A percentile compares a stretch with the other conserved stretches of the same genome.
Conservation (phyloP, 2,888 invertebrate genomes). For the Platypus cylindrus region DNA sequence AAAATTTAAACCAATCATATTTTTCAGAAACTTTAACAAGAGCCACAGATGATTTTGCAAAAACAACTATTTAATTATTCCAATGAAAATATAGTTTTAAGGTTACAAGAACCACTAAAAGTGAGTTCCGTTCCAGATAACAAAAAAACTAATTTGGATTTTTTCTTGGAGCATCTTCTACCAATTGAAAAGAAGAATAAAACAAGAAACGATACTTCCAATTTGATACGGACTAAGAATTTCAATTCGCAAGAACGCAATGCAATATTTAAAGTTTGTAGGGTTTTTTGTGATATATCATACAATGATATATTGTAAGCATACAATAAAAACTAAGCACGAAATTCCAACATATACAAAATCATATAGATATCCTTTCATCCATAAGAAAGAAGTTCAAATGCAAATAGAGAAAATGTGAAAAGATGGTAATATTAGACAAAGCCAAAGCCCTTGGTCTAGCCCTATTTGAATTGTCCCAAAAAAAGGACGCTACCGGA, state of each 20-base stretch:
- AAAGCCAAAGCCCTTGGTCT: slow-evolving; percentile 9
- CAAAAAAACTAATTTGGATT: neutral
- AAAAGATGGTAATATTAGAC: slow-evolving; percentile 12
- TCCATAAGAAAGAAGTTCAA: slow-evolving; percentile 14
- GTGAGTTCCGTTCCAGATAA: slow-evolving; percentile 1
- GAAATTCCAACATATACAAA: slow-evolving; percentile 14
- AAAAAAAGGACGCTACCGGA: slow-evolving; percentile 14
- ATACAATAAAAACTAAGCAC: slow-evolving; percentile 14
- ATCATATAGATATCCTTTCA: slow-evolving; percentile 14
- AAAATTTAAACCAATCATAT: neutral
- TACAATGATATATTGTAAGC: slow-evolving; percentile 12
- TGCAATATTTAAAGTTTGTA: slow-evolving; percentile 11
- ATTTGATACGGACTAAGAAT: slow-evolving; percentile 11
- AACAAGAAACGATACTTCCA: slow-evolving; percentile 1
- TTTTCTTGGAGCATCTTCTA: neutral
- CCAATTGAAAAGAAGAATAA: neutral
- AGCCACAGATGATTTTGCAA: neutral
- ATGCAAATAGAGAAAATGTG: slow-evolving; percentile 14
- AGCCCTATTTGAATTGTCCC: slow-evolving; percentile 13
- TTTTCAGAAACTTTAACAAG: slow-evolving; percentile 3
- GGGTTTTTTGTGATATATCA: slow-evolving; percentile 11
- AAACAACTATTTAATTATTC: slow-evolving; percentile 1
- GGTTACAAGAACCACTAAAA: slow-evolving; percentile 3
- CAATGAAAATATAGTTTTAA: neutral
- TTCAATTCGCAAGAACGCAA: slow-evolving; percentile 15